A percentile compares a stretch with the other conserved stretches of the same genome.
Evolutionary conservation across 2,113 vertebrate genomes (phyloP).

Genomic region (Myrmecophaga tridactyla): DNA sequence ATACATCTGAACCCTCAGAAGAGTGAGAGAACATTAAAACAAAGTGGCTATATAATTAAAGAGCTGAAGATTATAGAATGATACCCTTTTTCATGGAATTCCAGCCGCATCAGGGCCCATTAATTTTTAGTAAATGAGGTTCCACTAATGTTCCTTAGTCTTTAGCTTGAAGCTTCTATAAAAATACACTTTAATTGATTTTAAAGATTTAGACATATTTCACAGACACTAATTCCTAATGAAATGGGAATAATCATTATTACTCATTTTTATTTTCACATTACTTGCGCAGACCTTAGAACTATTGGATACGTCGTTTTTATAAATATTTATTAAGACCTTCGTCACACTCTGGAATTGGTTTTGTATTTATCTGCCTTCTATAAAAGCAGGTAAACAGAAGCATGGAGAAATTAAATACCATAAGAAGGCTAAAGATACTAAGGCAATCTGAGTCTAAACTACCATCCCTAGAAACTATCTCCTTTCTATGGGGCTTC

Average conservation of each 20-base stretch:
- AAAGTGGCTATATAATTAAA: background rate
- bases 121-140: constrained; percentile 29
- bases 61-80: background rate
- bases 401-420: background rate
- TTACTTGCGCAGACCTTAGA: background rate
- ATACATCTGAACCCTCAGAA: background rate
- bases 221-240: background rate
- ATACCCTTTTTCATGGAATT: background rate
- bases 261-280: background rate
- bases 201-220: constrained; percentile 8
- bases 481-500: background rate
- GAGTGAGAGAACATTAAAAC: background rate
- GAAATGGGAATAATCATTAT: background rate
- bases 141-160: background rate
- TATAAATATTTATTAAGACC: background rate
- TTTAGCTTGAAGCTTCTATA: background rate
- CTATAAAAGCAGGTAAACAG: background rate
- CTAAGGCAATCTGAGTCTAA: background rate
- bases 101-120: background rate
- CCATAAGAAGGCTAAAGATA: constrained; percentile 6
- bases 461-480: background rate
- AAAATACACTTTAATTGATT: constrained; percentile 26
- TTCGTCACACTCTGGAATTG: background rate
- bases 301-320: background rate
- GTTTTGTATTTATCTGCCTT: background rate